Percentiles rank a stretch among this genome's conserved stretches.
Evolutionary conservation across 2,797 vertebrate genomes (phyloP).

Genomic region (Trachurus trachurus): DNA sequence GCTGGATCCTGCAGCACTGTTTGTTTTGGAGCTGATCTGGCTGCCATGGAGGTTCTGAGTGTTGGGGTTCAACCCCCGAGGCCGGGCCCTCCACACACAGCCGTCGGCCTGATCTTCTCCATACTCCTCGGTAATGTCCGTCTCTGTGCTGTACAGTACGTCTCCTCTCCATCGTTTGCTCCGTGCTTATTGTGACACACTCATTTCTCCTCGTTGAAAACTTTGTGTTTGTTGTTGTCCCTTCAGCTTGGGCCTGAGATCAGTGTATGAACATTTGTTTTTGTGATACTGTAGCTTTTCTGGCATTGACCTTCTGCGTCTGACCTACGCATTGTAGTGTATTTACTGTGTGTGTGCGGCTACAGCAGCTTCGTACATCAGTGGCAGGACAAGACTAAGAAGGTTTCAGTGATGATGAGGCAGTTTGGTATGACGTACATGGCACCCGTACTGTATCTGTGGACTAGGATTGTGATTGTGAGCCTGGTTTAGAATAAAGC

Average conservation of each 20-base stretch:
- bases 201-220: constrained; percentile 1
- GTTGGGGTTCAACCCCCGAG: constrained; percentile 57
- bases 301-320: constrained; percentile 42
- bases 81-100: constrained; percentile 53
- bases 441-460: not conserved
- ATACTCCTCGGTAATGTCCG: constrained; percentile 81
- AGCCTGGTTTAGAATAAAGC: constrained; percentile 3
- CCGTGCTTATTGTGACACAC: not conserved
- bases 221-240: not conserved
- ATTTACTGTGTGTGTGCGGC: not conserved
- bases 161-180: constrained; percentile 23
- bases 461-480: constrained; percentile 12
- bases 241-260: not conserved
- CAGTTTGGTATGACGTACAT: not conserved
- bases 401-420: not conserved
- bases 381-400: too few species aligned
- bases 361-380: not conserved
- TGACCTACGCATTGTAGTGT: not conserved
- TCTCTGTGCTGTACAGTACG: constrained; percentile 26
- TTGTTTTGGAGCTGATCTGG: constrained; percentile 62
- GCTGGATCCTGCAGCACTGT: constrained; percentile 62
- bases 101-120: constrained; percentile 69
- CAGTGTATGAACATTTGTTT: not conserved
- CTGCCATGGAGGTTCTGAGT: constrained; percentile 80
- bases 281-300: constrained; percentile 4